Percentiles rank a stretch among this genome's conserved stretches.
Evolutionary conservation across 2,113 vertebrate species (phyloP).

Genomic region (Heterotis niloticus): DNA sequence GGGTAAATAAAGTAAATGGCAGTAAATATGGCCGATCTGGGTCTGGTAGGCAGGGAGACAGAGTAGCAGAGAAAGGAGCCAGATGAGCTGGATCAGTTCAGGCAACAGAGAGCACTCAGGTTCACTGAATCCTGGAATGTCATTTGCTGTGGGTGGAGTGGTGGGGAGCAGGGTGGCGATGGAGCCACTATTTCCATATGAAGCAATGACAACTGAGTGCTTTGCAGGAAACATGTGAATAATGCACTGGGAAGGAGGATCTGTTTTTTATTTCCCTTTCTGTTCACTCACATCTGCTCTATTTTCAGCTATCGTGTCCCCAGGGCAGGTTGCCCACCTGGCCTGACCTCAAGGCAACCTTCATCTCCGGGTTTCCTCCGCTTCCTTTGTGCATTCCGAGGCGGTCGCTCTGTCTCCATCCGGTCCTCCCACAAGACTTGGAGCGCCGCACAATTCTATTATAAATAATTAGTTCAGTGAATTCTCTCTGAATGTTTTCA

Average conservation of each 20-base stretch:
- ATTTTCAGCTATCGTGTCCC: too few relatives aligned
- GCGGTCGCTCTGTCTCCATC: background rate
- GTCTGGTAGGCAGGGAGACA: too few relatives aligned
- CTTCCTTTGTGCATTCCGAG: background rate
- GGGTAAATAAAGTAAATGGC: too few relatives aligned
- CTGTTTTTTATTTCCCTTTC: background rate
- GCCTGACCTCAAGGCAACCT: background rate
- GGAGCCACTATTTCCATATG: background rate
- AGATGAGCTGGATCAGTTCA: background rate
- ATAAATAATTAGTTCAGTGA: background rate
- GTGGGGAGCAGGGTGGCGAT: background rate
- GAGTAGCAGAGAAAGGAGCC: background rate
- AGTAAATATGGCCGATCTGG: background rate
- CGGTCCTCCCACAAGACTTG: background rate
- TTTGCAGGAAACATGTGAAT: background rate
- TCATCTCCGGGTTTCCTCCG: background rate
- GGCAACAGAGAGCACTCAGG: background rate
- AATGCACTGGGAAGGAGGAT: background rate
- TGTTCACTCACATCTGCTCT: background rate
- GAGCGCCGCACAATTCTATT: background rate
- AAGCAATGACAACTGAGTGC: background rate
- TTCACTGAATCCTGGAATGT: background rate
- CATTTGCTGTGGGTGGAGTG: background rate
- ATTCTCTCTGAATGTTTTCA: constrained; percentile 1
- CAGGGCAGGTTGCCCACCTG: too few relatives aligned